Conservation (phyloP, 2,113 vertebrate species). For the Numenius arquata region DNA sequence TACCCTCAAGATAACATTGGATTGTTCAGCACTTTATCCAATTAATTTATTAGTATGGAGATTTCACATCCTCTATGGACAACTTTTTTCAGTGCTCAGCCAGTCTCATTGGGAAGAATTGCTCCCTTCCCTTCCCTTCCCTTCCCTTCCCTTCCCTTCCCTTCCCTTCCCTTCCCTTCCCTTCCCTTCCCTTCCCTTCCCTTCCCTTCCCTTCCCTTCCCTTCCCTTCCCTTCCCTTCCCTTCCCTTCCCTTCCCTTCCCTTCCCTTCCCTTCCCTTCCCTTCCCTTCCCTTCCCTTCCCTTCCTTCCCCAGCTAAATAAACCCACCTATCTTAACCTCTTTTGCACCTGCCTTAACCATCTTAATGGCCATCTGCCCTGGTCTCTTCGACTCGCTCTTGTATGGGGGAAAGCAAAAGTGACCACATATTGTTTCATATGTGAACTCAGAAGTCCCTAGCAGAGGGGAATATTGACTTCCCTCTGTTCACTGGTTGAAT, state of each 20-base stretch:
- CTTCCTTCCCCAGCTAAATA: background rate
- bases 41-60: background rate
- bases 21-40: background rate
- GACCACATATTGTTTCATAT: background rate
- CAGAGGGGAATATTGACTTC: background rate
- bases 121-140: background rate
- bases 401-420: background rate
- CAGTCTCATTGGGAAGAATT: background rate
- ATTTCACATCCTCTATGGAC: background rate
- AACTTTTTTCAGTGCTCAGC: background rate
- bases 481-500: background rate
- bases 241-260: too few relatives aligned
- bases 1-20: background rate
- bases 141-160: too few relatives aligned
- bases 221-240: fast-evolving
- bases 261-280: too few relatives aligned
- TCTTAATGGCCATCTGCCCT: background rate
- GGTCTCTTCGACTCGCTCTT: background rate
- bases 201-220: too few relatives aligned
- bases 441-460: background rate
- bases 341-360: background rate
- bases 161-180: too few relatives aligned
- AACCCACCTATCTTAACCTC: background rate
- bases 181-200: too few relatives aligned
- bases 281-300: fast-evolving